Evolutionary conservation across 2,888 invertebrate species (phyloP).

Genomic region (Eupithecia insigniata): DNA sequence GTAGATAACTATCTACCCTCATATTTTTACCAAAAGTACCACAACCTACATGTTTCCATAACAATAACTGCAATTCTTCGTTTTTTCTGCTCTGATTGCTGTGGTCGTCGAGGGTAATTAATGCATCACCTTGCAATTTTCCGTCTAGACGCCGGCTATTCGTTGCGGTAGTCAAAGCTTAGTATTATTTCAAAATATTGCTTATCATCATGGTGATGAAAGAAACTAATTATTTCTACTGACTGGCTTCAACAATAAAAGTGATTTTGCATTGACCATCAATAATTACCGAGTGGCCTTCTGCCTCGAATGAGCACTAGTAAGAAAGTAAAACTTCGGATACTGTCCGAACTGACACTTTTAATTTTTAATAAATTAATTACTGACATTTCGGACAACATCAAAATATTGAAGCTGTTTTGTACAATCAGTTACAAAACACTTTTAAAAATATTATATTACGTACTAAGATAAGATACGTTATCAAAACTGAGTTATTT

Average conservation of each 20-base stretch:
- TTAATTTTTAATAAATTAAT: too few species aligned
- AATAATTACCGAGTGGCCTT: conserved; percentile 18
- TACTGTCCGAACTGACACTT: too few species aligned
- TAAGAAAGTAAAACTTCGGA: not conserved
- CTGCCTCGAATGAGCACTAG: not conserved
- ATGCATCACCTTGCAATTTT: conserved; percentile 65
- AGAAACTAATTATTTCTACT: conserved; percentile 68
- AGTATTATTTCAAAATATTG: conserved; percentile 61
- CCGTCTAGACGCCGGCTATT: conserved; percentile 63
- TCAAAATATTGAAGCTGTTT: too few species aligned
- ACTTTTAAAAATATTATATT: too few species aligned
- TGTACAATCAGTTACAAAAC: too few species aligned
- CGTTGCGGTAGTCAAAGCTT: conserved; percentile 52
- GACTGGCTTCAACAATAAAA: conserved; percentile 64
- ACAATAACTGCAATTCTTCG: not conserved
- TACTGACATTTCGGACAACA: too few species aligned
- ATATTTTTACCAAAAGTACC: not conserved
- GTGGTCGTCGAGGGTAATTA: conserved; percentile 61
- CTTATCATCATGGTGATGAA: conserved; percentile 59
- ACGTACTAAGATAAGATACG: too few species aligned
- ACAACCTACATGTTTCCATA: not conserved
- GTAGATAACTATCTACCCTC: not conserved
- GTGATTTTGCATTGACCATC: conserved; percentile 62
- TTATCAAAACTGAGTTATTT: too few species aligned
- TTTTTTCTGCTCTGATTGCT: conserved; percentile 63